A percentile compares a stretch with the other conserved stretches of the same genome.
phyloP scores from a whole-genome alignment of 1,140 invertebrate genomes.

The Elymnias hypermnestra region DNA sequence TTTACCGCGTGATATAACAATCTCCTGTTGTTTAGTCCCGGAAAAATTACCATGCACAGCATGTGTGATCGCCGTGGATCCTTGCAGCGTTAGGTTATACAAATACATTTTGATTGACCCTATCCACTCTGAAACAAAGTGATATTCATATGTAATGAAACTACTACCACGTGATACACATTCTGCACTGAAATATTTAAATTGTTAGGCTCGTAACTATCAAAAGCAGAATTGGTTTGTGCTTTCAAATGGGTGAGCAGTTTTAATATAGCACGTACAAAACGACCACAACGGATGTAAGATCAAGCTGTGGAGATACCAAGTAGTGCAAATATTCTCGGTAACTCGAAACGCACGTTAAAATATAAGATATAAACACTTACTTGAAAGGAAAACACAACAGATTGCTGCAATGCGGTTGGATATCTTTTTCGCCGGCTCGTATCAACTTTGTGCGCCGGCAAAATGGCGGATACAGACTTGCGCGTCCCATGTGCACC shows the following conservation, averaged over 20 bases:
- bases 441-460: conserved; percentile 12
- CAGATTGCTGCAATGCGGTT: conserved; percentile 53
- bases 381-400: conserved; percentile 36
- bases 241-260: conserved; percentile 71
- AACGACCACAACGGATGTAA: conserved; percentile 63
- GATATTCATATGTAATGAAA: background rate
- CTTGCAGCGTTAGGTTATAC: conserved; percentile 98
- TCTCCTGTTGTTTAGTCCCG: conserved; percentile 97
- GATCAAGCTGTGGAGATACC: conserved; percentile 63
- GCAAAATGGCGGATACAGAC: conserved; percentile 68
- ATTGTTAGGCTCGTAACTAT: conserved; percentile 67
- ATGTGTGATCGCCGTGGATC: conserved; percentile 96
- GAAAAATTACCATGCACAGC: conserved; percentile 99
- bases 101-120: conserved; percentile 88
- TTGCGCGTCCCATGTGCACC: too few relatives aligned
- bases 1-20: conserved; percentile 96
- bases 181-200: background rate
- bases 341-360: background rate
- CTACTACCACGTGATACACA: background rate
- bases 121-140: conserved; percentile 36
- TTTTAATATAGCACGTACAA: conserved; percentile 51
- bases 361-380: conserved; percentile 20
- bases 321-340: conserved; percentile 53
- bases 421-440: conserved; percentile 27
- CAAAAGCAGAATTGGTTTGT: conserved; percentile 62